A percentile compares a stretch with the other conserved stretches of the same genome.
Evolutionary conservation across 2,797 vertebrate species (phyloP).

Genomic region (Rhyacichthys aspro): DNA sequence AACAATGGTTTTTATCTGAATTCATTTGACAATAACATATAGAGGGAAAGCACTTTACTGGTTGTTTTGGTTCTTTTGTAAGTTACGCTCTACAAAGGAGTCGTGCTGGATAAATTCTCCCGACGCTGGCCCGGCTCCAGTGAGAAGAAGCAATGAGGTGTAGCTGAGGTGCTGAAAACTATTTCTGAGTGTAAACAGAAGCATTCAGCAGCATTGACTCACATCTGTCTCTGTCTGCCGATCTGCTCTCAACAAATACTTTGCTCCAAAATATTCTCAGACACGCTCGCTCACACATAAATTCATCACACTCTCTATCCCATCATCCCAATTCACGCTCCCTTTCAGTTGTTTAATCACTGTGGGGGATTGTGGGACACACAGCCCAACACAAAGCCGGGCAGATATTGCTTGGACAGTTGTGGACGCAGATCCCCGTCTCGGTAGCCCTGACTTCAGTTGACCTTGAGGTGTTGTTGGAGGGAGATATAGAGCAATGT

Average conservation of each 20-base stretch:
- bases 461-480: constrained; percentile 50
- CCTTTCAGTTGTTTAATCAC: constrained; percentile 69
- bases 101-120: constrained; percentile 6
- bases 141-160: constrained; percentile 43
- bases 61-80: constrained; percentile 17
- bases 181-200: constrained; percentile 67
- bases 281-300: constrained; percentile 45
- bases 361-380: constrained; percentile 59
- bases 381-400: constrained; percentile 25
- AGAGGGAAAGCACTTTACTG: constrained; percentile 18
- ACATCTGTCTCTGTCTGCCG: constrained; percentile 50
- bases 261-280: constrained; percentile 48
- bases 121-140: constrained; percentile 12
- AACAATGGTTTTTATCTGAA: constrained; percentile 31
- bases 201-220: constrained; percentile 32
- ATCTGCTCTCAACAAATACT: constrained; percentile 28
- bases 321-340: constrained; percentile 63
- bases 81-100: constrained; percentile 20
- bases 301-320: constrained; percentile 53
- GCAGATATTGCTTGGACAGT: constrained; percentile 43
- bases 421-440: constrained; percentile 30
- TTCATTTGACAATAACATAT: constrained; percentile 48
- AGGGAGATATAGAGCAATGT: constrained; percentile 25
- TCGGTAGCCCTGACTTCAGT: constrained; percentile 28
- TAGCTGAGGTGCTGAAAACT: constrained; percentile 33